phyloP scores from a whole-genome alignment of 1,140 invertebrate species.

The Camponotus pennsylvanicus region DNA sequence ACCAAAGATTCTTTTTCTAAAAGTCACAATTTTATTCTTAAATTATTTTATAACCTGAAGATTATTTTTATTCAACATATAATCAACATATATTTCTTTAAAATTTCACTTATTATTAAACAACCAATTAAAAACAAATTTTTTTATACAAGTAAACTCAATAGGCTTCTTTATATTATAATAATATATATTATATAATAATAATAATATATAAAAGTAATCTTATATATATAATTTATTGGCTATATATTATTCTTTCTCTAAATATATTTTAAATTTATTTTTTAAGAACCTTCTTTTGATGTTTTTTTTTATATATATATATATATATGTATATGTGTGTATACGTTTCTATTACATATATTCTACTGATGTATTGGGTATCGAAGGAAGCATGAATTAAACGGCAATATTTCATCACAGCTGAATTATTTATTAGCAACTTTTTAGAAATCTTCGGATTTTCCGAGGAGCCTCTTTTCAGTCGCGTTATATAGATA shows the following conservation, averaged over 20 bases:
- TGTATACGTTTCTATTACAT: not conserved
- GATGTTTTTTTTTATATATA: not conserved
- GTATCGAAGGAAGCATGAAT: slow-evolving; percentile 10
- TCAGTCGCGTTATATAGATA: slow-evolving; percentile 3
- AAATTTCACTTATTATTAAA: not conserved
- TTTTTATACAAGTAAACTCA: not conserved
- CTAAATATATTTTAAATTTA: not conserved
- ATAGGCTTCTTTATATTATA: too few species aligned
- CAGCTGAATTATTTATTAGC: slow-evolving; percentile 65
- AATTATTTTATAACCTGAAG: not conserved
- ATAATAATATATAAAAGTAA: too few species aligned
- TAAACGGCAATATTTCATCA: slow-evolving; percentile 34
- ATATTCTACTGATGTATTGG: not conserved
- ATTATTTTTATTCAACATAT: not conserved
- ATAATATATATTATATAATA: too few species aligned
- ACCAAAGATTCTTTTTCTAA: not conserved
- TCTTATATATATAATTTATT: too few species aligned
- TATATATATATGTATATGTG: not conserved
- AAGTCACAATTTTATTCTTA: not conserved
- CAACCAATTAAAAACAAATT: not conserved
- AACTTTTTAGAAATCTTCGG: slow-evolving; percentile 48
- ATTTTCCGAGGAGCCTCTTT: slow-evolving; percentile 8
- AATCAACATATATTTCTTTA: not conserved
- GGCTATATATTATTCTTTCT: too few species aligned
- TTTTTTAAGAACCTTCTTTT: not conserved